Evolutionary conservation across 2,888 invertebrate species (phyloP), one percentile per base, ranked within the genome.

Genomic region (Lasioglossum marginatum): DNA sequence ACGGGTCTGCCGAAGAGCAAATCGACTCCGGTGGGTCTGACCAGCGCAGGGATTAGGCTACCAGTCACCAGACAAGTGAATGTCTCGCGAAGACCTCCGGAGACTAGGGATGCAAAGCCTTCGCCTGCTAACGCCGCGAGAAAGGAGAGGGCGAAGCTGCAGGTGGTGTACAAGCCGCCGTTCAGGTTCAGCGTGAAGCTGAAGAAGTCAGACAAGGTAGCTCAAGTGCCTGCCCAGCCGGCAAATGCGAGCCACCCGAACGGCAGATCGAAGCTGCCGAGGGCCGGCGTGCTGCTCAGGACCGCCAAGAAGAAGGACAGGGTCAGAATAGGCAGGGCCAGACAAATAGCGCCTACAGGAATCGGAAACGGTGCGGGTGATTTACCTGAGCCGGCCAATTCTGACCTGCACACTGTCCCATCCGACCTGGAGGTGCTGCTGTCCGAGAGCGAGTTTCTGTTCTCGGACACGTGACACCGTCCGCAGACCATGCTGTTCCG

Each of bases 101-200:
- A 90, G 4, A 43, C 82, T 0, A 81, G 81, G 19, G 87, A 88
- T 8, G 12, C 83, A 12, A 85, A 86, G 34, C 80, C 78, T 40
- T 81, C 79, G 16, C 74, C 87, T 5, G 75, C 52, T 1, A 79
- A 88, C 8, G 76, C 78, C 10, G 81, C 88, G 1, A 89, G 92
- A 27, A 94, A 93, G 79, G 95, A 95, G 80, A 91, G 95, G 0
- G 94, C 98, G 19, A 97, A 97, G 89, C 95, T 98, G 37, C 98
- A 98, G 95, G 98, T 98, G 57, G 97, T 98, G 43, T 98, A 98
- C 94, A 98, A 98, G 94, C 98, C 98, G 77, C 98, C 98, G 19
- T 98, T 98, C 95, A 97, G 98, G 93, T 98, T 98, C 95, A 98
- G 98, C 94, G 96, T 98, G 79, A 97, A 97, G 93, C 96, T 98